Conservation (phyloP, 2,888 invertebrate species). For the Hydriomena furcata region DNA sequence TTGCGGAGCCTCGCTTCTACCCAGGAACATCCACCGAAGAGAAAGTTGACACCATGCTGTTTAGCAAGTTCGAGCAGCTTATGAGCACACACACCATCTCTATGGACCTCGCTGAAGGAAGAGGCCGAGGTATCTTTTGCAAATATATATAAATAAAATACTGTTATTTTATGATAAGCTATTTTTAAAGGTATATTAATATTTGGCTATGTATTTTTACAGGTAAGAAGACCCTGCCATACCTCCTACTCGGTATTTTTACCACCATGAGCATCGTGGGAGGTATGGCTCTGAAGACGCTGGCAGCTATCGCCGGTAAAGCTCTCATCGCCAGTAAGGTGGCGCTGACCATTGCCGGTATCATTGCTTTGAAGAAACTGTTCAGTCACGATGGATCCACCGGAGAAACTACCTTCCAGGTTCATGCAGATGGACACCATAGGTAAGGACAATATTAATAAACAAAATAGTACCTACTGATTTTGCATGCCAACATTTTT, state of each 20-base stretch:
- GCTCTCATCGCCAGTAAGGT: slow-evolving; percentile 89
- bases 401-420: slow-evolving; percentile 86
- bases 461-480: too few relatives aligned
- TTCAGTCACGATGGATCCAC: slow-evolving; percentile 86
- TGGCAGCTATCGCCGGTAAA: slow-evolving; percentile 88
- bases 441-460: slow-evolving; percentile 67
- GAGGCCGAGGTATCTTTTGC: slow-evolving; percentile 69
- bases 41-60: slow-evolving; percentile 79
- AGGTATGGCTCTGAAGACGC: slow-evolving; percentile 87
- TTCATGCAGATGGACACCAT: slow-evolving; percentile 87
- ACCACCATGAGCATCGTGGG: slow-evolving; percentile 87
- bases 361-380: slow-evolving; percentile 88
- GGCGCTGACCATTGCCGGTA: slow-evolving; percentile 88
- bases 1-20: slow-evolving; percentile 83
- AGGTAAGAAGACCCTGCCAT: slow-evolving; percentile 83
- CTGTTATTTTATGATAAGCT: too few relatives aligned
- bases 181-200: too few relatives aligned
- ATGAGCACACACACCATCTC: slow-evolving; percentile 86
- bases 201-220: slow-evolving; percentile 38
- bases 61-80: slow-evolving; percentile 82
- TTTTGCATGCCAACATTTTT: not conserved
- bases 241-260: slow-evolving; percentile 84
- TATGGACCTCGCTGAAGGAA: slow-evolving; percentile 84
- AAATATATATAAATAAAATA: slow-evolving; percentile 7
- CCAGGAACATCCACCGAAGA: slow-evolving; percentile 82